A percentile compares a stretch with the other conserved stretches of the same genome.
These are phyloP conservation scores for Habroteleia sp. DNA, from an alignment of 2,888 invertebrate species.

Conservation along the genomic window DNA sequence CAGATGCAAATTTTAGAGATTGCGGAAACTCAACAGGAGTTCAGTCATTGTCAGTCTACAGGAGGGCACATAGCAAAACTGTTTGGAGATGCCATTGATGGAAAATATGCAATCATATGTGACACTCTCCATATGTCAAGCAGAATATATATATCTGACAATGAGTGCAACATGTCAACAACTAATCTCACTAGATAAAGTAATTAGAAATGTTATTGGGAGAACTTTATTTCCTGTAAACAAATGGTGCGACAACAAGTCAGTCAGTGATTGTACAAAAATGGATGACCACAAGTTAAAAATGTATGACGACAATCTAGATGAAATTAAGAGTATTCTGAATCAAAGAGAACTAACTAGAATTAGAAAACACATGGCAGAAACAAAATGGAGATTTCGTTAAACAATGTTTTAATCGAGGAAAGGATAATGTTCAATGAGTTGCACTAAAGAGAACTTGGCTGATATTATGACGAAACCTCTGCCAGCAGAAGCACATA, in stretches of 20 bases:
- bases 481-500: constrained; percentile 26
- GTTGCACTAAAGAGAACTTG: constrained; percentile 56
- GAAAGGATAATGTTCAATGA: constrained; percentile 61
- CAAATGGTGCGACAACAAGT: constrained; percentile 39
- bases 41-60: no score
- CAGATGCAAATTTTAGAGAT: constrained; percentile 66
- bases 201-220: constrained; percentile 49
- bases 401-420: constrained; percentile 60
- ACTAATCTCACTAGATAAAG: constrained; percentile 59
- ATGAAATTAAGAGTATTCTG: constrained; percentile 37
- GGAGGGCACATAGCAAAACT: constrained; percentile 54
- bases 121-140: constrained; percentile 53
- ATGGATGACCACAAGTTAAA: constrained; percentile 63
- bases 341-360: constrained; percentile 52
- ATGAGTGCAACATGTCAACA: constrained; percentile 52
- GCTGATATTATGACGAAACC: constrained; percentile 53
- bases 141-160: constrained; percentile 12
- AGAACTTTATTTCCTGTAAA: constrained; percentile 40
- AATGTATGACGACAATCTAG: constrained; percentile 37
- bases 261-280: constrained; percentile 39
- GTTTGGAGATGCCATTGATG: constrained; percentile 57
- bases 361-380: constrained; percentile 60
- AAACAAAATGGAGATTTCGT: constrained; percentile 63
- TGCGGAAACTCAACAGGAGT: constrained; percentile 41
- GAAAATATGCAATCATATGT: constrained; percentile 31